These are phyloP conservation scores for Tokudaia tokunoshimensis DNA, from an alignment of 2,797 vertebrate genomes.

Conservation along the genomic window DNA sequence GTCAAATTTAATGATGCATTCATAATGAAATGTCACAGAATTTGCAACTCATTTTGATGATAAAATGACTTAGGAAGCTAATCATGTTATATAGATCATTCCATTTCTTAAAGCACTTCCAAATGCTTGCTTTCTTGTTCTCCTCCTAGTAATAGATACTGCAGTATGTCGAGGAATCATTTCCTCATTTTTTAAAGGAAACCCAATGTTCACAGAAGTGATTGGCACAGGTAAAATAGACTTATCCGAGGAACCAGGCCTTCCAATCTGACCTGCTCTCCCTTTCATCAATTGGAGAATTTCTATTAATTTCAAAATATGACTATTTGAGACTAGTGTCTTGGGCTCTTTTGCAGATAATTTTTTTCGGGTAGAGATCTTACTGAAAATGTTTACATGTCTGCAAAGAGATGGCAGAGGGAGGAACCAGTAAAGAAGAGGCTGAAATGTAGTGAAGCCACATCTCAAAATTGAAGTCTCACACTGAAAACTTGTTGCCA, in stretches of 20 bases:
- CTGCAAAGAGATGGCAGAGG: not conserved
- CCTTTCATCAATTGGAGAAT: not conserved
- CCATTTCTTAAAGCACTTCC: constrained; percentile 46
- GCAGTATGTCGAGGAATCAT: not conserved
- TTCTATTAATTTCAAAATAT: constrained; percentile 15
- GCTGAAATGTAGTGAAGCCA: not conserved
- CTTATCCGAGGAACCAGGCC: not conserved
- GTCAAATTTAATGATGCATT: constrained; percentile 30
- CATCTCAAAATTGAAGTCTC: not conserved
- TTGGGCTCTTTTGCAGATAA: constrained; percentile 4
- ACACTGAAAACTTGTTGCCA: not conserved
- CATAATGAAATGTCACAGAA: constrained; percentile 7
- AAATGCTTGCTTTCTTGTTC: not conserved
- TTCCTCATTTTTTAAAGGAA: constrained; percentile 18
- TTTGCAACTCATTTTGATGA: not conserved
- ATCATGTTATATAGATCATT: not conserved
- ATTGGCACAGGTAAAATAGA: not conserved
- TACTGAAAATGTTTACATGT: not conserved
- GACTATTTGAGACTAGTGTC: not conserved
- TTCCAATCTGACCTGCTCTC: not conserved
- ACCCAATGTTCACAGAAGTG: not conserved
- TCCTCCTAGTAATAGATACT: not conserved
- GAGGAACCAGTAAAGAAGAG: not conserved
- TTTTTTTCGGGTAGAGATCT: not conserved
- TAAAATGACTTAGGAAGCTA: constrained; percentile 33